Base-by-base conservation (phyloP, 1,140 invertebrate species). In the Nilaparvata lugens region DNA sequence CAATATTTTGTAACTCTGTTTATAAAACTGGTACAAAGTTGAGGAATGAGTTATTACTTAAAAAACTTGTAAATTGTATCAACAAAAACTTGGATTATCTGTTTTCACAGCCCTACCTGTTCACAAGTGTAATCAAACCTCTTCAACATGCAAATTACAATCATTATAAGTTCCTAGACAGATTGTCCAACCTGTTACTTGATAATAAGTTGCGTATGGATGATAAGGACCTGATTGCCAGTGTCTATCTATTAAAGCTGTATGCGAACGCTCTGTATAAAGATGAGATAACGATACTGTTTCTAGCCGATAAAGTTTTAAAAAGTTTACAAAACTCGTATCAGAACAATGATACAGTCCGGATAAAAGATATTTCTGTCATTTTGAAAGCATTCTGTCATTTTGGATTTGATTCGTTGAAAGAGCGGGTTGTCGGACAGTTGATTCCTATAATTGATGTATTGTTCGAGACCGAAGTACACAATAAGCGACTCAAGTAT, bases 1-100 rank as follows among this genome's bases (percentile, higher is more conserved):
- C 45, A 19, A 48, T 48, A 48, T 48, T 48, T 48, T 48, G 45
- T 48, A 48, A 5, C 21, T 48, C 45, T 6, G 14, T 48, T 48
- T 48, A 48, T 48, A 48, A 48, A 48, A 48, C 45, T 48, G 45
- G 45, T 48, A 48, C 45, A 48, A 48, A 48, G 18, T 6, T 48
- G 21, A 48, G 1, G 18, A 7, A 18, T 7, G 21, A 48, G 18
- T 6, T 4, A 48, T 9, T 48, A 11, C 11, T 48, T 6, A 18
- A 23, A 7, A 23, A 18, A 19, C 16, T 48, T 48, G 21, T 48
- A 7, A 11, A 48, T 48, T 18, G 16, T 48, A 48, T 48, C 18
- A 11, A 48, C 11, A 48, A 48, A 18, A 23, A 48, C 18, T 16
- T 23, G 9, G 14, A 48, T 2, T 16, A 6, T 18, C 21, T 48